These are phyloP conservation scores for Tychaedon coryphoeus DNA, from an alignment of 2,113 vertebrate genomes.

Conservation along the genomic window DNA sequence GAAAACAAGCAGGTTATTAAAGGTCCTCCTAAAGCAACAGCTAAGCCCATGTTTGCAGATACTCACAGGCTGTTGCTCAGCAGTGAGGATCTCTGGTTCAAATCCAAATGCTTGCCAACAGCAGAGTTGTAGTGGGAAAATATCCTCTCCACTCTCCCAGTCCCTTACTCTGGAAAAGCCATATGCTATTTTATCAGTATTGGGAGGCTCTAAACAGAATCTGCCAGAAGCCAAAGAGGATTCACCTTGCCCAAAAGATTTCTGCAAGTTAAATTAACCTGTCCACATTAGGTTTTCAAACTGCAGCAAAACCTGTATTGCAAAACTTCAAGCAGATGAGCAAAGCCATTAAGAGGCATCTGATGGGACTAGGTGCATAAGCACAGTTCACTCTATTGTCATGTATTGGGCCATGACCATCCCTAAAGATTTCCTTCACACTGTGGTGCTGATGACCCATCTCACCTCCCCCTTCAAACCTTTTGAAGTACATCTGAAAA, in stretches of 20 bases:
- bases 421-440: neutral
- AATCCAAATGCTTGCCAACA: neutral
- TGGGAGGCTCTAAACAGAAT: neutral
- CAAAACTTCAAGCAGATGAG: neutral
- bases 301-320: neutral
- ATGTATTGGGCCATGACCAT: rapidly evolving
- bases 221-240: neutral
- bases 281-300: neutral
- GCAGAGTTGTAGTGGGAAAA: neutral
- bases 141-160: neutral
- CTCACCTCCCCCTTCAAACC: neutral
- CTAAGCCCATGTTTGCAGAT: conserved; percentile 30
- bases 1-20: conserved; percentile 63
- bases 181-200: neutral
- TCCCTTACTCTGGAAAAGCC: neutral
- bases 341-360: neutral
- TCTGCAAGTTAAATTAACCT: conserved; percentile 3
- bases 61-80: conserved; percentile 26
- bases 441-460: neutral
- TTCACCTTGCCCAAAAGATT: neutral
- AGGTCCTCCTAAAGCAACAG: conserved; percentile 40
- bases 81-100: neutral
- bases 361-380: neutral
- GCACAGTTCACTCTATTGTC: neutral
- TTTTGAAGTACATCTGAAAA: neutral